Conservation (phyloP, 2,888 invertebrate genomes). For the Ceramica pisi region DNA sequence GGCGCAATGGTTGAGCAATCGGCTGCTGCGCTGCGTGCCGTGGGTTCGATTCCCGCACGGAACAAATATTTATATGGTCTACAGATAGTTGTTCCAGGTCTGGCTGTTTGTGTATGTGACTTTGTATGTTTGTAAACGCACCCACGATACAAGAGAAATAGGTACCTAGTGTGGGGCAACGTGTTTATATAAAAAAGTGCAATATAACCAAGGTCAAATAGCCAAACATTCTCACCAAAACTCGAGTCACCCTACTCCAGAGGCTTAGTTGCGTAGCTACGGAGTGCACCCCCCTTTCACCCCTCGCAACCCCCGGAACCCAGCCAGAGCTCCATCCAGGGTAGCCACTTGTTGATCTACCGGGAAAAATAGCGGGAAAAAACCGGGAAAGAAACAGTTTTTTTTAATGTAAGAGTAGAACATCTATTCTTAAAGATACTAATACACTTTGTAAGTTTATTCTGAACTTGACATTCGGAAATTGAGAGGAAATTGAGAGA, state of each 20-base stretch:
- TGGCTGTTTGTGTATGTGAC: too few relatives aligned
- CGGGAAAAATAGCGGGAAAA: slow-evolving; percentile 66
- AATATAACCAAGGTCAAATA: slow-evolving; percentile 3
- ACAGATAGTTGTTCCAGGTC: too few relatives aligned
- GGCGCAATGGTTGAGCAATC: too few relatives aligned
- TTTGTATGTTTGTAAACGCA: too few relatives aligned
- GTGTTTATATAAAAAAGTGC: too few relatives aligned
- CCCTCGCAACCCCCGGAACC: slow-evolving; percentile 23
- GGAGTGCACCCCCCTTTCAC: slow-evolving; percentile 45
- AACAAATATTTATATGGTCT: too few relatives aligned
- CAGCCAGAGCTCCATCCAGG: slow-evolving; percentile 61
- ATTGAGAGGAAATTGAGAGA: slow-evolving; percentile 47
- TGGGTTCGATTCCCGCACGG: too few relatives aligned
- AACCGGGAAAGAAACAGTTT: slow-evolving; percentile 55
- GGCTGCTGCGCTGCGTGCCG: too few relatives aligned
- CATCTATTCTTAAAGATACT: slow-evolving; percentile 9
- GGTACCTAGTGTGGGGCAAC: too few relatives aligned
- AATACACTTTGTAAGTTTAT: slow-evolving; percentile 30
- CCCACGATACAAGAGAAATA: too few relatives aligned
- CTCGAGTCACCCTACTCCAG: slow-evolving; percentile 42
- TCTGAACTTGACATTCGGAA: slow-evolving; percentile 46
- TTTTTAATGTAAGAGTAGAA: slow-evolving; percentile 39
- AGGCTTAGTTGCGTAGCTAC: slow-evolving; percentile 68
- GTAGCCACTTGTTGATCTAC: slow-evolving; percentile 75
- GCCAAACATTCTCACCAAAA: slow-evolving; percentile 28